Conservation (phyloP, 2,113 vertebrate genomes). For the Cercocebus atys region DNA sequence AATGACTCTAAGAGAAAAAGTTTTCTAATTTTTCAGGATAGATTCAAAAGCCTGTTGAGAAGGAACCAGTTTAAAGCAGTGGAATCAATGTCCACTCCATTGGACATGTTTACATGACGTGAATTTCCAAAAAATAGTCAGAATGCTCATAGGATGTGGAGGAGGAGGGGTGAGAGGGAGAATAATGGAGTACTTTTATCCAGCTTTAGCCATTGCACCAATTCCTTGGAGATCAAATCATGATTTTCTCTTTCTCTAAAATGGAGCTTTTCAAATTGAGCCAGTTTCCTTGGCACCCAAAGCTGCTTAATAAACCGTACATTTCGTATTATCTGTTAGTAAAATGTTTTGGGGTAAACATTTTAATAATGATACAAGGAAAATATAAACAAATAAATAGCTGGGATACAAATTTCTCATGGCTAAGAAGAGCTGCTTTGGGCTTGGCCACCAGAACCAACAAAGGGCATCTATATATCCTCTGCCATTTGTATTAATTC, state of each 20-base stretch:
- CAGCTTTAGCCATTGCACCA: background rate
- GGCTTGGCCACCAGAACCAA: background rate
- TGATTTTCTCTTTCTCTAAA: background rate
- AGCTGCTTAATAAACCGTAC: background rate
- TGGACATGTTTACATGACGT: background rate
- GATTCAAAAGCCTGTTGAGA: background rate
- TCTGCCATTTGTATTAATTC: background rate
- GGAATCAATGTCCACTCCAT: background rate
- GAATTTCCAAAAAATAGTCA: background rate
- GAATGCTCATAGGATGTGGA: background rate
- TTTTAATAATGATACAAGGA: background rate
- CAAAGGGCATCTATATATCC: background rate
- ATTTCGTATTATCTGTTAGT: background rate
- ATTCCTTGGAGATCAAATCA: background rate
- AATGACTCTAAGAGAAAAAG: background rate
- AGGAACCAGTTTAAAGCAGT: background rate
- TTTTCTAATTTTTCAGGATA: background rate
- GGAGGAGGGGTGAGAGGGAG: background rate
- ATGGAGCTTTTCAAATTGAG: background rate
- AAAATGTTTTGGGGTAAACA: slow-evolving; percentile 1
- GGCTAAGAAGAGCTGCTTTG: background rate
- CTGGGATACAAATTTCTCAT: background rate
- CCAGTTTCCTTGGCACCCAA: background rate
- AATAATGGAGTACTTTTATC: background rate
- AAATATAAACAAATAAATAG: background rate